Conservation (phyloP, 1,140 invertebrate species). For the Maconellicoccus hirsutus region DNA sequence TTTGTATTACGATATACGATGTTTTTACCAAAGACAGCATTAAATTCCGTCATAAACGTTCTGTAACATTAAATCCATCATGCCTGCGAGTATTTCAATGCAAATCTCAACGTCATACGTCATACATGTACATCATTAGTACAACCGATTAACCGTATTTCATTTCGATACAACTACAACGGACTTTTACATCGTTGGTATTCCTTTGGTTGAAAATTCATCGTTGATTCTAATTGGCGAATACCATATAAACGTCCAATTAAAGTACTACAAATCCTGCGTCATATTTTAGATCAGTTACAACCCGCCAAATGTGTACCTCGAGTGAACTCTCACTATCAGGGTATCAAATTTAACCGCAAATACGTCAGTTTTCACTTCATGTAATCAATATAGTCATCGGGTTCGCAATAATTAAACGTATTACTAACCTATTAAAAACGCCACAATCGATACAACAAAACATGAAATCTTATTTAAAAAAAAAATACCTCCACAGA, state of each 20-base stretch:
- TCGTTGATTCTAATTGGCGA: no score
- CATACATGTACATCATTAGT: neutral
- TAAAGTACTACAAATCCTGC: no score
- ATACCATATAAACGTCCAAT: no score
- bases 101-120: neutral
- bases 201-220: no score
- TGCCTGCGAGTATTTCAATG: neutral
- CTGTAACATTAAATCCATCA: neutral
- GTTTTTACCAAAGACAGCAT: neutral
- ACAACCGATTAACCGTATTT: neutral
- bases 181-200: no score
- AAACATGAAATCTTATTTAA: neutral
- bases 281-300: no score
- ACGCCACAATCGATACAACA: neutral
- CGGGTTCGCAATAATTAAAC: no score
- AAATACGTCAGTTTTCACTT: no score
- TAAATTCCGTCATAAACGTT: neutral
- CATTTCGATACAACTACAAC: neutral
- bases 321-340: no score
- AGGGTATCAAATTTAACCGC: no score
- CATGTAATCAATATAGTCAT: no score
- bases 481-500: neutral
- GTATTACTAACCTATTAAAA: neutral
- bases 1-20: neutral
- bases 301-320: no score